Percentiles rank a stretch among this genome's conserved stretches.
phyloP scores from a whole-genome alignment of 2,888 invertebrate species.

The Cynaeus angustus region DNA sequence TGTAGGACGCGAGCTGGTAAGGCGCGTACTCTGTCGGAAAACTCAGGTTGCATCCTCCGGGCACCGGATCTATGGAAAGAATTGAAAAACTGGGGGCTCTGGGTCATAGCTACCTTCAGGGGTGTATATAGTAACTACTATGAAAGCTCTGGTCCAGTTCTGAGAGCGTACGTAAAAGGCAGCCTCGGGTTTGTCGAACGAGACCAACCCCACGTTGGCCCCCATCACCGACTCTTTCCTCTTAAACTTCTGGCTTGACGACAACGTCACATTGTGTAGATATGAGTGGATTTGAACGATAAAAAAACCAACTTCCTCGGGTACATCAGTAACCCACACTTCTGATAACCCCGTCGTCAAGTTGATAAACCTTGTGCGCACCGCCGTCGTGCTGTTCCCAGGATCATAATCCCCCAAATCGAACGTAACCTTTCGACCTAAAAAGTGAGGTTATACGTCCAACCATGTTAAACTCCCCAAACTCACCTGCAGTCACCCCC shows the following conservation, averaged over 20 bases:
- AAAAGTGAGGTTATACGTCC: constrained; percentile 46
- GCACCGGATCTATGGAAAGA: constrained; percentile 79
- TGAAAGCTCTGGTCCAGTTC: constrained; percentile 46
- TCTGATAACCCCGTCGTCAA: constrained; percentile 55
- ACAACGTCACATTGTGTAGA: constrained; percentile 75
- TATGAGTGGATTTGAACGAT: constrained; percentile 80
- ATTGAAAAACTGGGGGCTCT: not conserved
- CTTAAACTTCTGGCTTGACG: constrained; percentile 68
- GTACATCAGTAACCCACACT: constrained; percentile 70
- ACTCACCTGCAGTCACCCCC: constrained; percentile 4
- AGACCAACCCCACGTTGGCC: constrained; percentile 77
- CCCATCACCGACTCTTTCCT: constrained; percentile 72
- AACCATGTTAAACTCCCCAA: not conserved
- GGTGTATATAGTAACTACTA: constrained; percentile 56
- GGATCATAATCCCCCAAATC: constrained; percentile 62
- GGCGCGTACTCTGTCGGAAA: constrained; percentile 77
- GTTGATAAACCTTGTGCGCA: constrained; percentile 61
- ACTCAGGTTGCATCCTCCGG: constrained; percentile 87
- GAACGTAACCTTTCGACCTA: constrained; percentile 47
- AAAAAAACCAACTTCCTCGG: constrained; percentile 73
- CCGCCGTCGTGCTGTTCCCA: constrained; percentile 55
- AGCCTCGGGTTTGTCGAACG: constrained; percentile 31
- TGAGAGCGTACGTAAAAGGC: constrained; percentile 51
- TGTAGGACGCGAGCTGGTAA: constrained; percentile 72
- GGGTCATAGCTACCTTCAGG: constrained; percentile 51